phyloP scores from a whole-genome alignment of 2,888 invertebrate species.

The Scotopteryx bipunctaria region DNA sequence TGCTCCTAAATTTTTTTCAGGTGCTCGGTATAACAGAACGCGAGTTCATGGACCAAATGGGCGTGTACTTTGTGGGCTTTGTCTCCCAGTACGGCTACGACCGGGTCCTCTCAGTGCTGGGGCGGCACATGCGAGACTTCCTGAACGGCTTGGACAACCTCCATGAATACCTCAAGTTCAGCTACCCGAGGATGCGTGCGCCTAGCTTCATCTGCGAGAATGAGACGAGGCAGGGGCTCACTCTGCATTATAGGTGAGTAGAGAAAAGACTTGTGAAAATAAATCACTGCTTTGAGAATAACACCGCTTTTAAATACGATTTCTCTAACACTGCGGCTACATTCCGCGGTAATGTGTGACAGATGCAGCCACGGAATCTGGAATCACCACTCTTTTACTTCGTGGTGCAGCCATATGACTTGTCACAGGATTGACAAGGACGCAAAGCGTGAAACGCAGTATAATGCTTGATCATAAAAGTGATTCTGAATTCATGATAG shows the following conservation, averaged over 20 bases:
- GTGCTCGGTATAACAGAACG: conserved; percentile 93
- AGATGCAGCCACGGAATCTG: no score
- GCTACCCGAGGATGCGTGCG: conserved; percentile 94
- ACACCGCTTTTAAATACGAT: no score
- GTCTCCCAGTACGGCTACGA: conserved; percentile 98
- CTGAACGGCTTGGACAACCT: conserved; percentile 97
- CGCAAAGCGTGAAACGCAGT: no score
- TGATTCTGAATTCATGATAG: no score
- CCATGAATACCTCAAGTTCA: conserved; percentile 98
- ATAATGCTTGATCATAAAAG: no score
- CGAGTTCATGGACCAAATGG: conserved; percentile 97
- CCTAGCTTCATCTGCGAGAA: conserved; percentile 99
- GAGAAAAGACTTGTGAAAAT: background rate
- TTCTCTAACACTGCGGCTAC: no score
- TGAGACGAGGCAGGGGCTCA: conserved; percentile 95
- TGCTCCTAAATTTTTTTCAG: no score
- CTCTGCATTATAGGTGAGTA: conserved; percentile 90
- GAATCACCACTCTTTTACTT: no score
- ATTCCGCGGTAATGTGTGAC: no score
- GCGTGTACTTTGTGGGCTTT: conserved; percentile 96
- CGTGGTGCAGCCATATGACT: no score
- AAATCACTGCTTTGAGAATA: no score
- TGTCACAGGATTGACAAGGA: no score
- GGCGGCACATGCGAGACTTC: conserved; percentile 97
- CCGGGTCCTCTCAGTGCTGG: conserved; percentile 93